These are phyloP conservation scores for Lithobates pipiens DNA, from an alignment of 2,797 vertebrate species.

Conservation along the genomic window DNA sequence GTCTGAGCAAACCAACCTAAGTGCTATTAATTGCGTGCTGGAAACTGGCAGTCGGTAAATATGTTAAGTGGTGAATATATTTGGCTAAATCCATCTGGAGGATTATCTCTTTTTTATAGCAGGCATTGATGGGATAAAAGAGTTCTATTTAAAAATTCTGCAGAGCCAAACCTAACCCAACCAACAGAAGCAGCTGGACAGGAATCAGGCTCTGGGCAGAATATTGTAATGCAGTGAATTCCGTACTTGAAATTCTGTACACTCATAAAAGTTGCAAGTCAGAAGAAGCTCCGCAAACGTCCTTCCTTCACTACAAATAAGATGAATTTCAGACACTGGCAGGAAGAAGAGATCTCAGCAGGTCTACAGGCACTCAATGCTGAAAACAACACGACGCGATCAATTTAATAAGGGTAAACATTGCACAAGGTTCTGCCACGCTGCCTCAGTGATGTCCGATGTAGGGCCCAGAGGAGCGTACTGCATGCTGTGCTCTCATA, in stretches of 20 bases:
- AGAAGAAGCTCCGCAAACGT: slow-evolving; percentile 27
- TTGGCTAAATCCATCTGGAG: slow-evolving; percentile 20
- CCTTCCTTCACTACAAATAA: slow-evolving; percentile 43
- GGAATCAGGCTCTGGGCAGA: background rate
- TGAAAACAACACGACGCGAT: slow-evolving; percentile 55
- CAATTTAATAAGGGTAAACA: slow-evolving; percentile 61
- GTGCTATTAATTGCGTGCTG: slow-evolving; percentile 29
- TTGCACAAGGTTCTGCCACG: slow-evolving; percentile 49
- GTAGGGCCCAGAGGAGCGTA: slow-evolving; percentile 27
- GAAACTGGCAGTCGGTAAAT: slow-evolving; percentile 30
- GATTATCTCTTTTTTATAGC: slow-evolving; percentile 42
- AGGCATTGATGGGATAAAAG: slow-evolving; percentile 35
- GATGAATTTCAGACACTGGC: slow-evolving; percentile 51
- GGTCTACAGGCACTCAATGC: slow-evolving; percentile 54
- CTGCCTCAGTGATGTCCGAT: slow-evolving; percentile 36
- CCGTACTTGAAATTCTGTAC: background rate
- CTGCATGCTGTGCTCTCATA: slow-evolving; percentile 42
- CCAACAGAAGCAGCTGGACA: slow-evolving; percentile 2
- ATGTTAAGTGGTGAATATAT: slow-evolving; percentile 48
- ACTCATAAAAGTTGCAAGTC: slow-evolving; percentile 21
- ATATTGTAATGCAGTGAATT: background rate
- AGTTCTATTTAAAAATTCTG: slow-evolving; percentile 22
- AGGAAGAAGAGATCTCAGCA: slow-evolving; percentile 49
- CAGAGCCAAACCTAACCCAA: background rate
- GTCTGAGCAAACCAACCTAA: slow-evolving; percentile 4